A percentile compares a stretch with the other conserved stretches of the same genome.
Conservation (phyloP, 2,888 invertebrate genomes). For the Pedicia rivosa region DNA sequence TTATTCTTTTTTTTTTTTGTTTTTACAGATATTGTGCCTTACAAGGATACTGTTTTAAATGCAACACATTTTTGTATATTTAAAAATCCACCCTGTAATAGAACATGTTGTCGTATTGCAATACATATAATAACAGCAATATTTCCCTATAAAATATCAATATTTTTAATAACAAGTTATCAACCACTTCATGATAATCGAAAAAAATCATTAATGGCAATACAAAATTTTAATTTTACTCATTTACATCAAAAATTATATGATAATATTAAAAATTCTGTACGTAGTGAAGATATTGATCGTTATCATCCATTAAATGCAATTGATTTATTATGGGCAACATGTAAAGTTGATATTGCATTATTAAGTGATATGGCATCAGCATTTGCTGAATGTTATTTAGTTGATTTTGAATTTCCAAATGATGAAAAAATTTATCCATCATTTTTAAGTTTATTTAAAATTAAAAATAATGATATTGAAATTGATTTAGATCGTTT, state of each 20-base stretch:
- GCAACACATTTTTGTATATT: conserved; percentile 21
- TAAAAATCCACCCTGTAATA: conserved; percentile 10
- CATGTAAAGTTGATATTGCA: conserved; percentile 10
- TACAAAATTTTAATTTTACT: conserved; percentile 9
- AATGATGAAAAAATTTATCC: conserved; percentile 7
- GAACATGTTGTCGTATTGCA: conserved; percentile 23
- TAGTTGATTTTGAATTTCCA: conserved; percentile 10
- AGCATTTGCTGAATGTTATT: conserved; percentile 11
- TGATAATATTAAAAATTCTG: conserved; percentile 5
- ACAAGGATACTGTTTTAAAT: conserved; percentile 12
- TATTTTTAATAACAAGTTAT: conserved; percentile 25
- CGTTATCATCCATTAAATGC: conserved; percentile 7
- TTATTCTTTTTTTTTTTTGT: too few species aligned
- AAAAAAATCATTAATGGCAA: too few species aligned
- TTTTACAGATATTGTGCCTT: conserved; percentile 24
- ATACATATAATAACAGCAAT: conserved; percentile 28
- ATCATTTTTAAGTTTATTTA: conserved; percentile 9
- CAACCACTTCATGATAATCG: conserved; percentile 26
- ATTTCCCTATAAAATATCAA: conserved; percentile 25
- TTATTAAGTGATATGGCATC: conserved; percentile 11
- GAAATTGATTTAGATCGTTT: conserved; percentile 12
- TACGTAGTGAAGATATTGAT: conserved; percentile 7
- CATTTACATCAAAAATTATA: conserved; percentile 1
- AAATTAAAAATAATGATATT: conserved; percentile 22
- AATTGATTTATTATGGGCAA: conserved; percentile 10